These are phyloP conservation scores for Rhynchotus rufescens DNA, from an alignment of 2,797 vertebrate genomes.

Conservation along the genomic window DNA sequence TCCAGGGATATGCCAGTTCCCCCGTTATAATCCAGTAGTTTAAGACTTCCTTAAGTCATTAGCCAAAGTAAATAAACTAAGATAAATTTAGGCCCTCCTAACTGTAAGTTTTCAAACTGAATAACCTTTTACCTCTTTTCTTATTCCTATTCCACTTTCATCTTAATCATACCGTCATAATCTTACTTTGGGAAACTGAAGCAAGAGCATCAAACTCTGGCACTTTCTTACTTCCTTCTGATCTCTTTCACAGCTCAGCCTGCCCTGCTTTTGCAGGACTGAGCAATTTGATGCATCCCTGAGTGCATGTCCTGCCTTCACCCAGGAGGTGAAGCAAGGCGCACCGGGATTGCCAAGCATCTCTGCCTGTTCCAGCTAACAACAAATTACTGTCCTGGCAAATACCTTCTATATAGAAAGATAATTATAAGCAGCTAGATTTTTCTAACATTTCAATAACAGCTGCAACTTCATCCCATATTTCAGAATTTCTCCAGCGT, in stretches of 20 bases:
- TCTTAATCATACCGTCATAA: not conserved
- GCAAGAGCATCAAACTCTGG: not conserved
- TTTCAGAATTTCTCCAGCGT: not conserved
- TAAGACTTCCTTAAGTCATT: not conserved
- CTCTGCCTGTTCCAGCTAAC: not conserved
- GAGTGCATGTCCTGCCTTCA: not conserved
- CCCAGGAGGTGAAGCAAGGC: accelerated
- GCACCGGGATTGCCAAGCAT: not conserved
- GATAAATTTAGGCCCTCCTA: not conserved
- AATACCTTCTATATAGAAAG: not conserved
- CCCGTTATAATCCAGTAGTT: not conserved
- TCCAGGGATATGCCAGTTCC: not conserved
- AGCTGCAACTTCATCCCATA: not conserved
- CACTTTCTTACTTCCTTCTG: not conserved
- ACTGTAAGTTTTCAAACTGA: not conserved
- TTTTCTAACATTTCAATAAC: not conserved
- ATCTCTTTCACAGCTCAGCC: accelerated
- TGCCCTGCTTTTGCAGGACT: accelerated
- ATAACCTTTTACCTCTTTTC: not conserved
- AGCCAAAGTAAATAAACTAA: not conserved
- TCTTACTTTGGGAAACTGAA: not conserved
- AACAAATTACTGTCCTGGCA: not conserved
- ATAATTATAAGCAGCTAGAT: not conserved
- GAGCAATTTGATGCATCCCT: not conserved
- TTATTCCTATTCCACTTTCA: not conserved